Conservation (phyloP, 2,888 invertebrate genomes). For the Neoitamus cyanurus region DNA sequence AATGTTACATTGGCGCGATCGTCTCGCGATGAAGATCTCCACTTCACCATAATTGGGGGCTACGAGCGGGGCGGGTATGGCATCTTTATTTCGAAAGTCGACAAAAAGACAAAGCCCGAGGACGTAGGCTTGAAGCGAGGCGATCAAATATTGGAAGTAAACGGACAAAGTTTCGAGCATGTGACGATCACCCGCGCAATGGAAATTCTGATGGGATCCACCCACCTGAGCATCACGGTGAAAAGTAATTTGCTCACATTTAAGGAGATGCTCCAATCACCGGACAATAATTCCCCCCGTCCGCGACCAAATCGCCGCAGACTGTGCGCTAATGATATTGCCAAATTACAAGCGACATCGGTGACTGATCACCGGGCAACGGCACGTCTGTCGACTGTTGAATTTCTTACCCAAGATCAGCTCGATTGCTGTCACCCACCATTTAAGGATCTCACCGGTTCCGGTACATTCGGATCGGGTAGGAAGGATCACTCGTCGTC, state of each 20-base stretch:
- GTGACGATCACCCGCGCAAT: constrained; percentile 91
- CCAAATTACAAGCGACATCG: constrained; percentile 71
- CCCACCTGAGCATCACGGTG: constrained; percentile 95
- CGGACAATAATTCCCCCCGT: constrained; percentile 82
- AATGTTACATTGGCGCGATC: constrained; percentile 92
- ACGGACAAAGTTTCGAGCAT: constrained; percentile 95
- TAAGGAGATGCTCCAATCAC: constrained; percentile 75
- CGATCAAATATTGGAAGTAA: constrained; percentile 98
- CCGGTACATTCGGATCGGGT: neutral
- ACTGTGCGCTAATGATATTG: constrained; percentile 71
- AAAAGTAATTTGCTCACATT: constrained; percentile 95
- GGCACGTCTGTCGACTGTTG: constrained; percentile 77
- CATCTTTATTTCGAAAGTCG: constrained; percentile 95
- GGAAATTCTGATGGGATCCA: constrained; percentile 92
- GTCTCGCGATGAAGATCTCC: constrained; percentile 90
- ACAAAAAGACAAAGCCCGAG: constrained; percentile 92
- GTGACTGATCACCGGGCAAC: constrained; percentile 64
- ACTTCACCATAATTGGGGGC: constrained; percentile 94
- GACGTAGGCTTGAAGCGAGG: constrained; percentile 96
- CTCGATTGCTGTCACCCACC: constrained; percentile 67
- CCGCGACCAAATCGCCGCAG: constrained; percentile 60
- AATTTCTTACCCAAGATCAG: constrained; percentile 67
- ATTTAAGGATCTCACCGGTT: constrained; percentile 64
- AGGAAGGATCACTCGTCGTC: constrained; percentile 52
- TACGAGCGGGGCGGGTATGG: constrained; percentile 91